phyloP scores from a whole-genome alignment of 2,888 invertebrate genomes.

The Hermaeophaga mercurialis region DNA sequence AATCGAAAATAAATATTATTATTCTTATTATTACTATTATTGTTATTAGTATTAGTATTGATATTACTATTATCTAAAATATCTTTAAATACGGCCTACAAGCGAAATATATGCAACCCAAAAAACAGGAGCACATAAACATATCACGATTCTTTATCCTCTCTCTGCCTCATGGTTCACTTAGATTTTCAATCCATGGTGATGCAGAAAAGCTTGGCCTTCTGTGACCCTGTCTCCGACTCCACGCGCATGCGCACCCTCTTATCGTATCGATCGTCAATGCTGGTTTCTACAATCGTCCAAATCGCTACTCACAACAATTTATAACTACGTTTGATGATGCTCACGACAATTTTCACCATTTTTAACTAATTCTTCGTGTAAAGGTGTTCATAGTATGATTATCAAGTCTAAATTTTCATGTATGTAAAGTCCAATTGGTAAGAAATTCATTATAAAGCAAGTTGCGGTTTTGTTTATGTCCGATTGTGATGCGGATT shows the following conservation, averaged over 20 bases:
- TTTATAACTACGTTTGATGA: constrained; percentile 30
- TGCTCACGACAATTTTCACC: constrained; percentile 24
- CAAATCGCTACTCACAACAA: constrained; percentile 32
- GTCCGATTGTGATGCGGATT: background rate
- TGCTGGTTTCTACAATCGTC: constrained; percentile 42
- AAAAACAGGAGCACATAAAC: constrained; percentile 34
- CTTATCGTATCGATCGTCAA: constrained; percentile 49
- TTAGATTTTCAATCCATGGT: constrained; percentile 22
- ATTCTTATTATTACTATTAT: no score
- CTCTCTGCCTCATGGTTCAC: constrained; percentile 25
- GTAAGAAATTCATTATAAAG: no score
- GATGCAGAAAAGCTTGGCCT: constrained; percentile 40
- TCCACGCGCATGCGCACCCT: constrained; percentile 42
- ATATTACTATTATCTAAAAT: no score
- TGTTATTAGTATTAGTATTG: no score
- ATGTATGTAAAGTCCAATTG: no score
- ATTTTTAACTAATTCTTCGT: constrained; percentile 3
- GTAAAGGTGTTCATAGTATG: constrained; percentile 5
- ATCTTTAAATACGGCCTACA: background rate
- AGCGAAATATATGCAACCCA: constrained; percentile 17
- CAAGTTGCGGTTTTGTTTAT: background rate
- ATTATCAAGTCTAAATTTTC: no score
- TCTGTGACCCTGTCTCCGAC: constrained; percentile 49
- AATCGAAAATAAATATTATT: no score
- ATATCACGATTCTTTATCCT: constrained; percentile 16